phyloP scores from a whole-genome alignment of 2,888 invertebrate genomes.

The Brachyptera putata region DNA sequence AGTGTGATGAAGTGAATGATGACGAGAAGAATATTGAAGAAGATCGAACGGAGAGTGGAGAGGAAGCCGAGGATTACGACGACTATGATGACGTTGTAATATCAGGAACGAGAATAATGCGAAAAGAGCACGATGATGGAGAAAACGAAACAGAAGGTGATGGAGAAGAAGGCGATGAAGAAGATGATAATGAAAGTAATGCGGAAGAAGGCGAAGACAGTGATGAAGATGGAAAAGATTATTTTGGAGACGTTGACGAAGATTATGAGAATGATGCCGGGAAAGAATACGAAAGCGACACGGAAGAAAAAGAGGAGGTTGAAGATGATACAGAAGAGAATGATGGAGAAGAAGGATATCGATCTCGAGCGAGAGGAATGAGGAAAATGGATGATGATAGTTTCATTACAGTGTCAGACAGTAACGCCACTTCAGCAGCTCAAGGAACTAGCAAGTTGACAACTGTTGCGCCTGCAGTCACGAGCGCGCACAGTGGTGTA shows the following conservation, averaged over 20 bases:
- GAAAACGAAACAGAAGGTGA: neutral
- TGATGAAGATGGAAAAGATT: neutral
- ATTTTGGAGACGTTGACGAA: neutral
- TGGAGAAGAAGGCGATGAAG: neutral
- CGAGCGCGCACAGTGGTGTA: no score
- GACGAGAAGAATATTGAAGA: no score
- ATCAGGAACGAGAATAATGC: neutral
- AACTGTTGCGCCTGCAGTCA: no score
- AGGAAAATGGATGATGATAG: no score
- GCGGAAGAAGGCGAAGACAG: neutral
- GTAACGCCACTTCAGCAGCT: no score
- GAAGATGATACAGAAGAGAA: neutral
- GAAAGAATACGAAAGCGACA: neutral
- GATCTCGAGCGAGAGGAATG: neutral
- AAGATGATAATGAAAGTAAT: neutral
- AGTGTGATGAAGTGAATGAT: no score
- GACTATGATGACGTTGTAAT: neutral
- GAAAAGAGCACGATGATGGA: neutral
- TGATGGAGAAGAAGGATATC: neutral
- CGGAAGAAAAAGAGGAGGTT: neutral
- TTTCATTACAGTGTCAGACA: no score
- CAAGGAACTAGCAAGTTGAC: no score
- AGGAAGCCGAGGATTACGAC: neutral
- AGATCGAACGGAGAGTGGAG: no score
- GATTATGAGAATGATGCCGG: neutral